Conservation (phyloP, 2,113 vertebrate species). For the Chamaetylas fuelleborni region DNA sequence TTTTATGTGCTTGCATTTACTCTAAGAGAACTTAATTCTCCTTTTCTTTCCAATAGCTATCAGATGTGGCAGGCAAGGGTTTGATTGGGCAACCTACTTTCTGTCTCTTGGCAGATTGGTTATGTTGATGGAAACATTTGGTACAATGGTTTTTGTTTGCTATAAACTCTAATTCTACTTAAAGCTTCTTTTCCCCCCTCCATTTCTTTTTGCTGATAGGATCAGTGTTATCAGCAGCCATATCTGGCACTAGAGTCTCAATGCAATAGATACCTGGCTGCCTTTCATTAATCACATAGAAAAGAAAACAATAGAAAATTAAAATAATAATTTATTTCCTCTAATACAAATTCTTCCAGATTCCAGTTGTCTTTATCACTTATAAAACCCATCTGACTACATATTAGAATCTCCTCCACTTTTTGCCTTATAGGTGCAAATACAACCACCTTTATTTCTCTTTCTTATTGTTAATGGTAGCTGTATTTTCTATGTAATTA, state of each 20-base stretch:
- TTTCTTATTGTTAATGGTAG: neutral
- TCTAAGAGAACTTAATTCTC: neutral
- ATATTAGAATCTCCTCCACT: neutral
- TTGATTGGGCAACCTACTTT: rapidly evolving
- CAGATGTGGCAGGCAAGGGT: neutral
- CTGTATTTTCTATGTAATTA: neutral
- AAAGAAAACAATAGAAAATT: neutral
- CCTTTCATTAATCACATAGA: neutral
- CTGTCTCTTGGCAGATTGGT: neutral
- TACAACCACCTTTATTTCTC: neutral
- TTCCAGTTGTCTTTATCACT: neutral
- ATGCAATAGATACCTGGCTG: neutral
- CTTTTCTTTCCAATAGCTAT: neutral
- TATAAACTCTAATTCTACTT: neutral
- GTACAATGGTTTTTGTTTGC: neutral
- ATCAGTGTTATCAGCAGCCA: neutral
- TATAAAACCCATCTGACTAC: neutral
- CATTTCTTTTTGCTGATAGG: neutral
- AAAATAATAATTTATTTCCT: neutral
- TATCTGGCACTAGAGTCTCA: neutral
- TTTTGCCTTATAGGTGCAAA: neutral
- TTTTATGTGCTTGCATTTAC: neutral
- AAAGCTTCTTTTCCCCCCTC: neutral
- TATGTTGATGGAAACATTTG: neutral
- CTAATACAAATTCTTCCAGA: neutral